Evolutionary conservation across 2,888 invertebrate genomes (phyloP), one percentile per base, ranked within the genome.

Genomic region (Rotaria magnacalcarata): DNA sequence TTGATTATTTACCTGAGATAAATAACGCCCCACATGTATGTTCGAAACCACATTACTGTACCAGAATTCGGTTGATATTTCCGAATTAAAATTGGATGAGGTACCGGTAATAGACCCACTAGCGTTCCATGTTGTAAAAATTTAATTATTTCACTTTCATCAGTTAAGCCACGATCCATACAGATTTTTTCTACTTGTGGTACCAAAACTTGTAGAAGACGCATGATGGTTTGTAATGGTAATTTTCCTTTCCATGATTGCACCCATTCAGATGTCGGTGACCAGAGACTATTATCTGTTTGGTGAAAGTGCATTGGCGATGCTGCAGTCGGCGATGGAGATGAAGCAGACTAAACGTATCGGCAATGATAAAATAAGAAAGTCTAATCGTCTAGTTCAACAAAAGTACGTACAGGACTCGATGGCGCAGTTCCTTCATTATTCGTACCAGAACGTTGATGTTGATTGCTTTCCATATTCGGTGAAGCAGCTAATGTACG

Each of bases 161-260:
- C 99, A 7, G 98, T 99, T 88, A 99, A 92, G 0, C 98, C 98
- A 91, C 96, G 96, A 92, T 97, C 99, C 90, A 99, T 99, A 92
- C 99, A 99, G 89, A 99, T 99, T 93, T 99, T 99, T 92, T 99
- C 99, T 43, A 99, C 99, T 92, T 99, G 99, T 86, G 99, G 99
- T 88, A 99, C 99, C 10, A 99, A 93, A 54, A 99, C 98, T 92
- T 99, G 99, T 88, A 99, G 92, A 90, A 99, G 93, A 88, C 99
- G 93, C 98, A 99, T 99, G 89, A 99, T 98, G 86, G 99, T 99
- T 93, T 99, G 99, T 89, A 99, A 92, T 11, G 99, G 99, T 88
- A 99, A 92, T 92, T 98, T 97, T 88, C 94, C 94, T 90, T 99
- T 96, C 99, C 99, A 99, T 85, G 19, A 87, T 85, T 47, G 84